phyloP scores from a whole-genome alignment of 2,888 invertebrate species.

The Heliconius sara region DNA sequence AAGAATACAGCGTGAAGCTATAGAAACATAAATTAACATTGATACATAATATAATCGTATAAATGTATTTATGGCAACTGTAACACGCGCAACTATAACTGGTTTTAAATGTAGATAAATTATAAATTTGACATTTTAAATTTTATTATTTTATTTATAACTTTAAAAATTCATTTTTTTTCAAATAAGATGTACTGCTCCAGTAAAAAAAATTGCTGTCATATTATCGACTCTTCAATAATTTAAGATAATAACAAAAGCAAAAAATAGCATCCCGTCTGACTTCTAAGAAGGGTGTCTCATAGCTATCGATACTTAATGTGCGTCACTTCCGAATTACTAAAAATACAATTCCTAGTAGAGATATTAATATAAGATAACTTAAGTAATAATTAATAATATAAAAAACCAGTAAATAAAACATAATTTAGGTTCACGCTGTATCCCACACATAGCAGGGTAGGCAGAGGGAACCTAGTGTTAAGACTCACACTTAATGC shows the following conservation, averaged over 20 bases:
- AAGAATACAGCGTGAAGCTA: neutral
- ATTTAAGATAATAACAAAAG: constrained; percentile 11
- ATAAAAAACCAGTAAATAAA: neutral
- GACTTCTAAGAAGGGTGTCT: constrained; percentile 35
- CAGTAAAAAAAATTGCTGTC: neutral
- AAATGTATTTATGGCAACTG: neutral
- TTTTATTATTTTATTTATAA: too few relatives aligned
- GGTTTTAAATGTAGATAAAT: neutral
- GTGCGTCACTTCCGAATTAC: constrained; percentile 37
- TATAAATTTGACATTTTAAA: neutral
- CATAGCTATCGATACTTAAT: constrained; percentile 9
- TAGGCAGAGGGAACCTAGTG: too few relatives aligned
- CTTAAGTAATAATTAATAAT: too few relatives aligned
- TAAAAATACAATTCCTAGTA: neutral
- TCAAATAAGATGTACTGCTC: neutral
- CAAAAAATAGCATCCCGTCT: constrained; percentile 37
- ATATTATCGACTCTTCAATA: neutral
- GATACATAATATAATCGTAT: neutral
- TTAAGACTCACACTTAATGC: too few relatives aligned
- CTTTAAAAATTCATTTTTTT: too few relatives aligned
- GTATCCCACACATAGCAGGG: too few relatives aligned
- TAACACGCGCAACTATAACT: neutral
- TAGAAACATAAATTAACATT: neutral
- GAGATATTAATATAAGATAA: neutral
- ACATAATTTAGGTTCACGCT: too few relatives aligned